Evolutionary conservation across 2,888 invertebrate species (phyloP), one percentile per base, ranked within the genome.

Genomic region (Geotrupes spiniger): DNA sequence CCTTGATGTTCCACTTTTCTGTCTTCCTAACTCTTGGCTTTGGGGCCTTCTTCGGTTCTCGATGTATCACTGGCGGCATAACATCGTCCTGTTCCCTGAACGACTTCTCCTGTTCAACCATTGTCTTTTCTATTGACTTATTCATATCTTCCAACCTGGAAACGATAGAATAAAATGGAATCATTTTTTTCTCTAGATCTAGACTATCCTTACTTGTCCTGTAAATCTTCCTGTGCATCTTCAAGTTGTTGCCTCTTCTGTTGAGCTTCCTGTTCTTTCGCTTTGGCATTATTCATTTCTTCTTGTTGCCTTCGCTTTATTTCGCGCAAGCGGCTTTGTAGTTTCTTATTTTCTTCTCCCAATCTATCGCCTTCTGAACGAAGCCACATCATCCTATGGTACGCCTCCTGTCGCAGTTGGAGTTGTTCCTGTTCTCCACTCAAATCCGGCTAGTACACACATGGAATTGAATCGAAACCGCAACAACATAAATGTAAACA

Each of bases 331-430:
- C 67, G 62, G 6, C 49, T 40, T 49, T 69, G 64, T 6, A 73
- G 47, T 15, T 64, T 56, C 4, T 43, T 54, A 54, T 74, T 74
- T 53, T 74, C 73, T 36, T 68, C 63, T 3, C 59, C 53, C 46
- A 74, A 57, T 27, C 73, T 55, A n/a, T 62, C 66, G 2, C 71
- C 72, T 63, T 74, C 73, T 2, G 68, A 65, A 42, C 64, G 66
- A 49, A 74, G 49, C 73, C 73, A 73, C 47, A 71, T 67, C 26
- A 72, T 54, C 4, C 72, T 55, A 50, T 74, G 72, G 52, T 68
- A 72, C 2, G 69, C 69, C 46, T 68, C 63, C 53, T 72, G 72
- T 36, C 71, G 61, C 36, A 60, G 58, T 45, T 63, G 61, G 46
- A 64, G 57, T 45, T 65, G 66, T 21, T 61, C 48, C 39, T 66